Conservation (phyloP, 2,888 invertebrate genomes). For the Ptychoptera contaminata region DNA sequence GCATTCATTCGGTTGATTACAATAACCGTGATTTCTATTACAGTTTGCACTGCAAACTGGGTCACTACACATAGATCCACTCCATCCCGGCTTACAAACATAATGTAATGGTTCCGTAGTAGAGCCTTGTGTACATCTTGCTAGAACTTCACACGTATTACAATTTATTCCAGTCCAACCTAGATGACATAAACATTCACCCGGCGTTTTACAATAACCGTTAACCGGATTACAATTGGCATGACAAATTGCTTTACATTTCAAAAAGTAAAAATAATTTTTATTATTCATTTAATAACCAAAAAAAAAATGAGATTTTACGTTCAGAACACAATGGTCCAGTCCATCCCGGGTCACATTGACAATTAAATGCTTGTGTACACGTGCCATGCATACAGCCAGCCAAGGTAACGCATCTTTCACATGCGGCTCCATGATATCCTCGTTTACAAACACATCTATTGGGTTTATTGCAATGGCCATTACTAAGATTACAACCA, state of each 20-base stretch:
- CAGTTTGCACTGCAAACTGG: conserved; percentile 74
- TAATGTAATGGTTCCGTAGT: conserved; percentile 78
- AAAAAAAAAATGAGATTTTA: too few species aligned
- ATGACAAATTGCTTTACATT: too few species aligned
- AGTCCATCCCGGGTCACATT: conserved; percentile 76
- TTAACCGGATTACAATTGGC: neutral
- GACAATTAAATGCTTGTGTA: too few species aligned
- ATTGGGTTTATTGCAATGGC: conserved; percentile 74
- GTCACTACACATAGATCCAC: conserved; percentile 75
- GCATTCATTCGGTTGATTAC: conserved; percentile 75
- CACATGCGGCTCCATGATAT: conserved; percentile 71
- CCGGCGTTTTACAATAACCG: conserved; percentile 75
- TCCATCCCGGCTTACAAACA: conserved; percentile 72
- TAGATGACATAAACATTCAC: conserved; percentile 77
- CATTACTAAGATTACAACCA: conserved; percentile 67
- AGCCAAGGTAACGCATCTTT: conserved; percentile 70
- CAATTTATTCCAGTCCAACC: conserved; percentile 77
- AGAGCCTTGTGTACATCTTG: conserved; percentile 78
- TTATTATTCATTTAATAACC: conserved; percentile 63
- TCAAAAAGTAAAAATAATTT: neutral
- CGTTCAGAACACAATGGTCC: conserved; percentile 86
- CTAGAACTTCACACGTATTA: conserved; percentile 70
- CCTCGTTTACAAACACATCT: conserved; percentile 83
- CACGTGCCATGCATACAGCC: conserved; percentile 64
- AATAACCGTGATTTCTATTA: conserved; percentile 70